phyloP scores from a whole-genome alignment of 2,888 invertebrate genomes.

The Melolontha melolontha region DNA sequence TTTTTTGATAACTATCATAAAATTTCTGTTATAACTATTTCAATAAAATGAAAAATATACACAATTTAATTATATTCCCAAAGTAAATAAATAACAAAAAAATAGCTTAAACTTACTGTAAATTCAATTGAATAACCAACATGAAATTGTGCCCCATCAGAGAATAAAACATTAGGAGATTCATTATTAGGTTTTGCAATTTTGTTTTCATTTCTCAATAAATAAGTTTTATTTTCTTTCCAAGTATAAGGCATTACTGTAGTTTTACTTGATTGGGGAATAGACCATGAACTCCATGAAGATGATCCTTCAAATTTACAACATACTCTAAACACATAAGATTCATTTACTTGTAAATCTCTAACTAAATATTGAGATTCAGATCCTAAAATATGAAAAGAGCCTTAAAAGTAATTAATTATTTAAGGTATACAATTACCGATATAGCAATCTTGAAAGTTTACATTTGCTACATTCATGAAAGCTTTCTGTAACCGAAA shows the following conservation, averaged over 20 bases:
- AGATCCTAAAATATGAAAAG: slow-evolving; percentile 58
- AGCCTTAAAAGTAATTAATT: neutral
- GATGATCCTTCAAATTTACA: slow-evolving; percentile 65
- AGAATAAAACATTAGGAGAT: slow-evolving; percentile 64
- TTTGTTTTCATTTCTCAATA: slow-evolving; percentile 67
- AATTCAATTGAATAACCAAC: slow-evolving; percentile 69
- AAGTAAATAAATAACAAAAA: too few relatives aligned
- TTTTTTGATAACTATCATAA: too few relatives aligned
- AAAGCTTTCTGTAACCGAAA: slow-evolving; percentile 65
- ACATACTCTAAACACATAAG: slow-evolving; percentile 69
- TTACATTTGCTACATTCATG: slow-evolving; percentile 61
- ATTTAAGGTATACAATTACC: slow-evolving; percentile 49
- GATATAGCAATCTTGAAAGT: slow-evolving; percentile 65
- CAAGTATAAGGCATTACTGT: slow-evolving; percentile 67
- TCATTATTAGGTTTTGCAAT: slow-evolving; percentile 64
- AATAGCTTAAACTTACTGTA: slow-evolving; percentile 60
- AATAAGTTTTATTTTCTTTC: slow-evolving; percentile 63
- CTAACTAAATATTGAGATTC: slow-evolving; percentile 66
- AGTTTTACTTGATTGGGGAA: slow-evolving; percentile 66
- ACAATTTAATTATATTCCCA: too few relatives aligned
- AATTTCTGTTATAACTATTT: too few relatives aligned
- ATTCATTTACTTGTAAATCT: slow-evolving; percentile 64
- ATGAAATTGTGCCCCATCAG: slow-evolving; percentile 65
- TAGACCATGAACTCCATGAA: slow-evolving; percentile 69
- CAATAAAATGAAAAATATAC: too few relatives aligned